Conservation (phyloP, 2,888 invertebrate species). For the Meliscaeva auricollis region DNA sequence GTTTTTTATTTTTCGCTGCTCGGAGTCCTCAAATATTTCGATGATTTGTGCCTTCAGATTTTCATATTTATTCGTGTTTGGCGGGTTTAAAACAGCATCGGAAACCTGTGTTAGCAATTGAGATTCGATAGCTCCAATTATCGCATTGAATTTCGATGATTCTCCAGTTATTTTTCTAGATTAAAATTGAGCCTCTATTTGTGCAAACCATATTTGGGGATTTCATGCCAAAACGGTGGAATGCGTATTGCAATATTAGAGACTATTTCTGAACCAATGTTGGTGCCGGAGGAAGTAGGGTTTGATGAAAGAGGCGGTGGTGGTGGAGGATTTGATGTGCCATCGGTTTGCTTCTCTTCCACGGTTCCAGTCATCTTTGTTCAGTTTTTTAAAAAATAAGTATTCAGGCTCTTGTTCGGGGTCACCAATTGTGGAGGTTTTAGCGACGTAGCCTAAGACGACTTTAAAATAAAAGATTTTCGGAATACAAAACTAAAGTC, state of each 20-base stretch:
- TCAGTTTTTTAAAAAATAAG: not conserved
- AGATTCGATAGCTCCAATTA: constrained; percentile 56
- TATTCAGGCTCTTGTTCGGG: not conserved
- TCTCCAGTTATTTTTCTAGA: constrained; percentile 2
- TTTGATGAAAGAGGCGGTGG: too few relatives aligned
- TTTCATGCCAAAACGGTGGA: constrained; percentile 14
- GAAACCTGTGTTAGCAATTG: constrained; percentile 41
- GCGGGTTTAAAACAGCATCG: constrained; percentile 53
- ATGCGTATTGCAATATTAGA: not conserved
- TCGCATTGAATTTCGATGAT: constrained; percentile 1
- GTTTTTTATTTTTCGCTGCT: constrained; percentile 39
- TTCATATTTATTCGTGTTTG: constrained; percentile 59
- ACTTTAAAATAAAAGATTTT: not conserved
- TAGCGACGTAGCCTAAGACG: not conserved
- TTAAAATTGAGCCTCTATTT: constrained; percentile 14
- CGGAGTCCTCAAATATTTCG: constrained; percentile 1
- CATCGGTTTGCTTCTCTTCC: not conserved
- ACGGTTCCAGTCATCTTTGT: not conserved
- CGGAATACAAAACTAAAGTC: not conserved
- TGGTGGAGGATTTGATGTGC: not conserved
- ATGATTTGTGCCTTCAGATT: not conserved
- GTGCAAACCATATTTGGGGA: constrained; percentile 12
- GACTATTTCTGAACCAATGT: not conserved
- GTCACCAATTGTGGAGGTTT: not conserved
- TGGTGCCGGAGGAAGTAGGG: not conserved